Base-by-base conservation (phyloP, 2,888 invertebrate genomes). In the Tetranychus piercei region DNA sequence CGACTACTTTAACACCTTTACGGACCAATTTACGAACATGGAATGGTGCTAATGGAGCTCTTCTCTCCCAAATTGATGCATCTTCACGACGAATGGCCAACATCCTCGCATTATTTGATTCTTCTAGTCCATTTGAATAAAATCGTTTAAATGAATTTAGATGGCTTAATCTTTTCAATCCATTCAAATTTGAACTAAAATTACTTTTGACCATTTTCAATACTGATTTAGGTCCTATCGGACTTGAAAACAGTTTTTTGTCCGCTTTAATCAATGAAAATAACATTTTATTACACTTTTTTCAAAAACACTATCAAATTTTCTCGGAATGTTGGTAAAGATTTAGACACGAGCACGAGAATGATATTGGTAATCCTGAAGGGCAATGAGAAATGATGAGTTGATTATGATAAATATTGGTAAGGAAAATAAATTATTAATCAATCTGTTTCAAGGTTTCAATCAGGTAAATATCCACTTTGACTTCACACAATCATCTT, bases 21-120 rank as follows among this genome's bases (percentile, higher is more conserved):
- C 90, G 87, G 34, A 92, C 90, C 79, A 99, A 84, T 78, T 90
- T 88, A 79, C 89, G 88, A 8, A 99, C 96, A 81, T 97, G 95
- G 43, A 86, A 83, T 0, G 99, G 99, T 0, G 94, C 89, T 78
- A 99, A 88, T 0, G 99, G 94, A 0, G 99, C 97, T 76, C 99
- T 86, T 77, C 99, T 84, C 82, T 94, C 94, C 94, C 94, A 94
- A 81, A 94, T 92, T 80, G 92, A 91, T 82, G 94, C 93, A 83
- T 94, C 94, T 83, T 94, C 94, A 74, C 94, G 85, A 20, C 94
- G 86, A 79, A 94, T 90, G 4, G 92, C 94, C 7, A 71, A 71
- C 44, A 71, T 69, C 69, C 18, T 69, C 11, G 69, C 5, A 20
- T 20, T 69, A 23, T 11, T 20, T 11, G 20, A 7, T 23, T 69